phyloP scores from a whole-genome alignment of 2,113 vertebrate species.

The Anarhynchus alexandrinus region DNA sequence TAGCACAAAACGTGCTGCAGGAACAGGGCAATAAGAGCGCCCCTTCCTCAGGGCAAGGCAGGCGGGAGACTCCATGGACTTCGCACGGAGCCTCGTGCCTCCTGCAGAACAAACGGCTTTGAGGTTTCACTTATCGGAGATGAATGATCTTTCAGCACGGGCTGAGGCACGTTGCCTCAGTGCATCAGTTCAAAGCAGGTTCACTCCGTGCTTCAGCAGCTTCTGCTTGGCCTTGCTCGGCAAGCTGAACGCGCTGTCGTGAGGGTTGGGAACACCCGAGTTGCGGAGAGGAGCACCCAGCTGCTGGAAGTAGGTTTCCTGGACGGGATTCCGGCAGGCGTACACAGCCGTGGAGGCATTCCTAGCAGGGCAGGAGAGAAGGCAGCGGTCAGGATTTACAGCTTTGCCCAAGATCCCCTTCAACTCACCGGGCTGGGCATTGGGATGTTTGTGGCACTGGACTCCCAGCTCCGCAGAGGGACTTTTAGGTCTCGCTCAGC shows the following conservation, averaged over 20 bases:
- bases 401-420: neutral
- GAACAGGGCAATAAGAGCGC: neutral
- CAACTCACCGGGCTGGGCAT: neutral
- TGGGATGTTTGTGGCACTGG: neutral
- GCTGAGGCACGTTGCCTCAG: accelerated
- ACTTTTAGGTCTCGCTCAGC: neutral
- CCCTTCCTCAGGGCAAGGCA: neutral
- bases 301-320: constrained; percentile 93
- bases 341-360: constrained; percentile 83
- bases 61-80: neutral
- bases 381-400: neutral
- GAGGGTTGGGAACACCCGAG: constrained; percentile 88
- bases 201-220: constrained; percentile 92
- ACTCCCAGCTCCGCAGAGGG: neutral
- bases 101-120: accelerated
- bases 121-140: neutral
- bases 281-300: constrained; percentile 72
- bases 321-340: constrained; percentile 78
- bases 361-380: constrained; percentile 57
- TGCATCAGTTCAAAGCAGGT: constrained; percentile 79
- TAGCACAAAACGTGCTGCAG: accelerated
- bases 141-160: neutral
- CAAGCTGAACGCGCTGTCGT: constrained; percentile 85
- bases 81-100: neutral
- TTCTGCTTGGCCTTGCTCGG: constrained; percentile 86